These are phyloP conservation scores for Pangasius larnaudii DNA, from an alignment of 2,797 vertebrate species.

Conservation along the genomic window DNA sequence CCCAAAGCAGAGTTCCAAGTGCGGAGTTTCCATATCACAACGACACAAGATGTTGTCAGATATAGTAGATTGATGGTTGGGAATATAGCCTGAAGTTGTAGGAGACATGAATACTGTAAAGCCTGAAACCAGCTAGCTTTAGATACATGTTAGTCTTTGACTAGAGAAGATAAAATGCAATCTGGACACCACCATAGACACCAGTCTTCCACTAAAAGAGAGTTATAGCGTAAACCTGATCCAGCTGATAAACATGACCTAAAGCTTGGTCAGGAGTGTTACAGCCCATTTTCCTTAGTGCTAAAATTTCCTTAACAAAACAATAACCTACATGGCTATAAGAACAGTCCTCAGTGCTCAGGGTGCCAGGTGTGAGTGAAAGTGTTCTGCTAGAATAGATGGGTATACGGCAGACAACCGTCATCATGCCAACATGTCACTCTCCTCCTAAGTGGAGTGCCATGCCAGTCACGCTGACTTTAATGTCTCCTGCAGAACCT, in stretches of 20 bases:
- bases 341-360: background rate
- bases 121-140: background rate
- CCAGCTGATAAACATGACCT: background rate
- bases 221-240: constrained; percentile 5
- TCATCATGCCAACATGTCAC: constrained; percentile 29
- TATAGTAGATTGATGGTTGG: constrained; percentile 9
- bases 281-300: background rate
- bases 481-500: constrained; percentile 19
- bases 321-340: background rate
- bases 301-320: background rate
- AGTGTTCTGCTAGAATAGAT: constrained; percentile 31
- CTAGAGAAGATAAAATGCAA: background rate
- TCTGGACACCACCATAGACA: background rate
- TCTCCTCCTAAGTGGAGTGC: background rate
- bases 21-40: constrained; percentile 46
- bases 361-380: constrained; percentile 25
- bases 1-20: constrained; percentile 34
- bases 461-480: background rate
- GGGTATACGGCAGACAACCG: constrained; percentile 7
- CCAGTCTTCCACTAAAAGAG: background rate
- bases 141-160: background rate
- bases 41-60: constrained; percentile 32
- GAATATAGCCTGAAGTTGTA: constrained; percentile 23
- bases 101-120: constrained; percentile 14
- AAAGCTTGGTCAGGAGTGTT: background rate